phyloP scores from a whole-genome alignment of 1,140 invertebrate species.

The Neodiprion fabricii region DNA sequence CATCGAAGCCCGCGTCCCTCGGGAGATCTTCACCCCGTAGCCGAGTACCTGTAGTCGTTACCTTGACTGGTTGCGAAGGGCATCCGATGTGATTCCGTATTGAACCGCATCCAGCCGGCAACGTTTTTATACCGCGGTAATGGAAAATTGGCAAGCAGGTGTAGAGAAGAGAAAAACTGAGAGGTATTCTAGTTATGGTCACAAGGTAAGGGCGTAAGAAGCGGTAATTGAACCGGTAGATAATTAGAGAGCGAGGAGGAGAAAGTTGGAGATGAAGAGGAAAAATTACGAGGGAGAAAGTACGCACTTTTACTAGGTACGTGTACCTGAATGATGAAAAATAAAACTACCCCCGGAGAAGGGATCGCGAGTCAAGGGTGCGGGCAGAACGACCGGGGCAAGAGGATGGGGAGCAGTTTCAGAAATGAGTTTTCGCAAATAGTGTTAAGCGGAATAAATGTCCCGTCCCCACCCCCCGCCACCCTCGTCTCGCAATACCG shows the following conservation, averaged over 20 bases:
- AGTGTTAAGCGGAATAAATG: constrained; percentile 39
- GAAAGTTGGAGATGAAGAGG: background rate
- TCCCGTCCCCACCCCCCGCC: constrained; percentile 12
- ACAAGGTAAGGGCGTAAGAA: background rate
- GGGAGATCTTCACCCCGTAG: background rate
- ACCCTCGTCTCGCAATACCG: background rate
- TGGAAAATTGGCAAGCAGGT: background rate
- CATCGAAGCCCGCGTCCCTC: background rate
- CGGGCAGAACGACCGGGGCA: constrained; percentile 1
- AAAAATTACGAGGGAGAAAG: background rate
- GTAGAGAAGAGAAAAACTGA: background rate
- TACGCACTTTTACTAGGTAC: background rate
- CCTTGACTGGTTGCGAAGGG: background rate
- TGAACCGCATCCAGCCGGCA: background rate
- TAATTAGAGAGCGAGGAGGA: too few relatives aligned
- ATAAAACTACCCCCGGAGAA: background rate
- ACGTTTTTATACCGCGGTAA: background rate
- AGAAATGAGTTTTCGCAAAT: constrained; percentile 44
- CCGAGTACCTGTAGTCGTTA: background rate
- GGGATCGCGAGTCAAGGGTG: background rate
- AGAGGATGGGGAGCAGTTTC: constrained; percentile 22
- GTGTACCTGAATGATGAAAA: constrained; percentile 10
- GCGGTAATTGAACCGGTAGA: too few relatives aligned
- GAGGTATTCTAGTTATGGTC: background rate
- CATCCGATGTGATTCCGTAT: background rate